Evolutionary conservation across 2,797 vertebrate genomes (phyloP).

Genomic region (Acanthurus tractus): DNA sequence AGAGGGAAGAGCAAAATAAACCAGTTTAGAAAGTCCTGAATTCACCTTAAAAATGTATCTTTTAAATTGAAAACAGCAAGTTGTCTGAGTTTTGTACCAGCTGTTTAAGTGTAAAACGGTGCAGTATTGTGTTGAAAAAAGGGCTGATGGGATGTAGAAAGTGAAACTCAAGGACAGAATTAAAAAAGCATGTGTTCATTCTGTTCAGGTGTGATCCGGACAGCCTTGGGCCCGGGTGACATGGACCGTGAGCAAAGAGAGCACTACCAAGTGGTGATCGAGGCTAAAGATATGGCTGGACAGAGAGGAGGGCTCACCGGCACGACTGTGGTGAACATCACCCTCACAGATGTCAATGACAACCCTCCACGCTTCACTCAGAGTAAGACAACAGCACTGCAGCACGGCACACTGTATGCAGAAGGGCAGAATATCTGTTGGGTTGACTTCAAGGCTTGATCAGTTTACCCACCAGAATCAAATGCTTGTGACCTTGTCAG

Average conservation of each 20-base stretch:
- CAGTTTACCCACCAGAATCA: slow-evolving; percentile 5
- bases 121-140: not conserved
- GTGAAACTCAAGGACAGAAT: not conserved
- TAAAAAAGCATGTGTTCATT: slow-evolving; percentile 16
- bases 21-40: not conserved
- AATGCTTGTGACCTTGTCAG: not conserved
- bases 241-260: slow-evolving; percentile 96
- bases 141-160: not conserved
- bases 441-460: not conserved
- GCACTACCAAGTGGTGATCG: slow-evolving; percentile 95
- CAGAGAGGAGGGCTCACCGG: slow-evolving; percentile 94
- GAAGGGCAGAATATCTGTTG: not conserved
- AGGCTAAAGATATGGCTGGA: slow-evolving; percentile 97
- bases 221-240: slow-evolving; percentile 90
- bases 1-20: not conserved
- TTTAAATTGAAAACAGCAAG: not conserved
- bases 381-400: slow-evolving; percentile 84
- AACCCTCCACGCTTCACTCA: slow-evolving; percentile 92
- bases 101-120: not conserved
- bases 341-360: slow-evolving; percentile 94
- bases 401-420: slow-evolving; percentile 1
- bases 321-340: slow-evolving; percentile 92
- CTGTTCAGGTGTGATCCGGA: slow-evolving; percentile 91
- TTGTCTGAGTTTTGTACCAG: not conserved
- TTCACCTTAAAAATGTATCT: not conserved